Percentiles rank a stretch among this genome's conserved stretches.
These are phyloP conservation scores for Pyrocephalus nanus DNA, from an alignment of 2,797 vertebrate species.

Conservation along the genomic window DNA sequence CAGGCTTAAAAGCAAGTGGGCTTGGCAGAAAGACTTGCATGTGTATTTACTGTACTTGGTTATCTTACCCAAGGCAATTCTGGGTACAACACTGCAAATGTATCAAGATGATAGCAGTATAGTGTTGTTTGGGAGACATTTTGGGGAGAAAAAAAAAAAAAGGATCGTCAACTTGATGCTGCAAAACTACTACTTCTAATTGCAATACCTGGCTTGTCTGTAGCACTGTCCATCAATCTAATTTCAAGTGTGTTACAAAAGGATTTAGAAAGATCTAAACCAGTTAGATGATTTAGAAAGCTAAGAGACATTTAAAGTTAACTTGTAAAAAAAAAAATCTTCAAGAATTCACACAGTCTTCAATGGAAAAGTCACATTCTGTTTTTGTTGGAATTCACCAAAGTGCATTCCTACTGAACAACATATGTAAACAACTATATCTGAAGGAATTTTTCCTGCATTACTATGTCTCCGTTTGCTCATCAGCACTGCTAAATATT, in stretches of 20 bases:
- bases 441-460: conserved; percentile 8
- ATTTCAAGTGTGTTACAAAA: not conserved
- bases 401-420: not conserved
- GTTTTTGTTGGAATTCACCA: not conserved
- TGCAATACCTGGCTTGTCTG: not conserved
- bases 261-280: not conserved
- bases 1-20: conserved; percentile 30
- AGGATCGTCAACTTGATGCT: not conserved
- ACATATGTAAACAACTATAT: not conserved
- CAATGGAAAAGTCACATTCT: not conserved
- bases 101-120: not conserved
- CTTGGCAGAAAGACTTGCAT: not conserved
- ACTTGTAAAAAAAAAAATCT: not conserved
- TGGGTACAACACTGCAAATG: not conserved
- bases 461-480: not conserved
- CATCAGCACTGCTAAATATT: conserved; percentile 28
- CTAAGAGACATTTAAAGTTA: not conserved
- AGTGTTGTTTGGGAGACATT: not conserved
- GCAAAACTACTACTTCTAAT: not conserved
- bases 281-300: not conserved
- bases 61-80: not conserved
- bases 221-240: not conserved
- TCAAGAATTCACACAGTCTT: not conserved
- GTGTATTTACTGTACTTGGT: not conserved
- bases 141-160: not conserved